Conservation (phyloP, 1,140 invertebrate genomes). For the Tetragnatha versicolor region DNA sequence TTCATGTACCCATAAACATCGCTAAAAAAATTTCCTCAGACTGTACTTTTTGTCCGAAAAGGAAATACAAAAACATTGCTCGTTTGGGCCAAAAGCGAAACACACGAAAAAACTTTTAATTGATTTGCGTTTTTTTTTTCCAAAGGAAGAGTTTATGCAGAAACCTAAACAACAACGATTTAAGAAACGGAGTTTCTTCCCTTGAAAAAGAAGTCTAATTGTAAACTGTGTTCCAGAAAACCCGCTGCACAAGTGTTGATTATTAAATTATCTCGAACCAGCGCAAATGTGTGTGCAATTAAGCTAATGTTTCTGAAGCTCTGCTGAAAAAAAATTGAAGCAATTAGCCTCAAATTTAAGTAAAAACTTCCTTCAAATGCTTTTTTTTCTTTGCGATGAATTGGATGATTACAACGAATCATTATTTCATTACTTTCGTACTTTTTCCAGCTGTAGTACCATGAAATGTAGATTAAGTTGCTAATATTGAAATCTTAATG, state of each 20-base stretch:
- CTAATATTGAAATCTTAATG: constrained; percentile 15
- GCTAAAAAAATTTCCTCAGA: too few species aligned
- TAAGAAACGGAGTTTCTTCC: neutral
- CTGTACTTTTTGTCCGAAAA: too few species aligned
- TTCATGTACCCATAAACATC: too few species aligned
- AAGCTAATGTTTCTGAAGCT: constrained; percentile 24
- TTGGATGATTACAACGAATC: constrained; percentile 34
- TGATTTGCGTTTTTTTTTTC: neutral
- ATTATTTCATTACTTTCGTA: constrained; percentile 27
- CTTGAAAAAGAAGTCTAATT: constrained; percentile 8
- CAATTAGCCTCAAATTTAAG: constrained; percentile 30
- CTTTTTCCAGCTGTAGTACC: constrained; percentile 16
- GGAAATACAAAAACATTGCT: too few species aligned
- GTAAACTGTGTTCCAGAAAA: constrained; percentile 26
- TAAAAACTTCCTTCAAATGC: neutral
- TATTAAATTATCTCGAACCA: constrained; percentile 34
- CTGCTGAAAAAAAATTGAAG: constrained; percentile 4
- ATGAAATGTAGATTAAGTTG: constrained; percentile 24
- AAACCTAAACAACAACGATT: neutral
- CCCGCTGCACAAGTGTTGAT: constrained; percentile 10
- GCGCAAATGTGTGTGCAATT: constrained; percentile 13
- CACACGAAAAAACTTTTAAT: neutral
- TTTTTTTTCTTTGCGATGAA: neutral
- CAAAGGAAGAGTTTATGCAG: neutral
- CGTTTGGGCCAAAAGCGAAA: neutral